Conservation (phyloP, 2,888 invertebrate species). For the Ligdia adustata region DNA sequence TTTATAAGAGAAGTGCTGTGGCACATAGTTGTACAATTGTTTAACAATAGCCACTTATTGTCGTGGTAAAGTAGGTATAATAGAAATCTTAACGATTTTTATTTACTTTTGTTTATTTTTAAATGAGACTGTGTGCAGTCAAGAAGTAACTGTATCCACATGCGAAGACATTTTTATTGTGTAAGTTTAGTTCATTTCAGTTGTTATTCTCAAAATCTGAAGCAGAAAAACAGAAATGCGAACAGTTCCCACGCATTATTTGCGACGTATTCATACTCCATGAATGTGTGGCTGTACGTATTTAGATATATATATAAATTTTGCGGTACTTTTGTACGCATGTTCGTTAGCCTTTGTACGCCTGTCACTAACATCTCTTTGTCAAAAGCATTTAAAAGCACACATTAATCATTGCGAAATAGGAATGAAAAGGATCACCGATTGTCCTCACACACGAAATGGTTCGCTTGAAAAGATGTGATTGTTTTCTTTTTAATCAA, state of each 20-base stretch:
- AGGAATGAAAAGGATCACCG: conserved; percentile 28
- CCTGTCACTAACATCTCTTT: conserved; percentile 49
- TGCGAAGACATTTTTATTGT: conserved; percentile 53
- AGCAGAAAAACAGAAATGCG: conserved; percentile 49
- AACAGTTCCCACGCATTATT: conserved; percentile 69
- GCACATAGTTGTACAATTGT: too few relatives aligned
- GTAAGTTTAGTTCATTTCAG: conserved; percentile 54
- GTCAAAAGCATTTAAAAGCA: conserved; percentile 51
- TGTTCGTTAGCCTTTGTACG: conserved; percentile 57
- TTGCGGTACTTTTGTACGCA: conserved; percentile 60
- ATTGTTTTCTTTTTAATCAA: conserved; percentile 8
- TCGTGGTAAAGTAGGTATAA: too few relatives aligned
- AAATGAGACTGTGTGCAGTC: too few relatives aligned
- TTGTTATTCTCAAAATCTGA: conserved; percentile 53
- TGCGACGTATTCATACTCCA: conserved; percentile 53
- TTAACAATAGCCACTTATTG: too few relatives aligned
- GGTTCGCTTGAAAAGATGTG: conserved; percentile 6
- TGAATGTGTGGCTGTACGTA: conserved; percentile 53
- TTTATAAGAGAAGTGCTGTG: too few relatives aligned
- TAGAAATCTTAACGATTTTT: too few relatives aligned
- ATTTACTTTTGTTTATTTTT: too few relatives aligned
- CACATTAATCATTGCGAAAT: conserved; percentile 45
- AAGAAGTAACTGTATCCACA: conserved; percentile 46
- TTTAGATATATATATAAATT: conserved; percentile 44
- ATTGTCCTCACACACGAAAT: conserved; percentile 16